phyloP scores from a whole-genome alignment of 2,797 vertebrate species.

The Myotis planiceps region DNA sequence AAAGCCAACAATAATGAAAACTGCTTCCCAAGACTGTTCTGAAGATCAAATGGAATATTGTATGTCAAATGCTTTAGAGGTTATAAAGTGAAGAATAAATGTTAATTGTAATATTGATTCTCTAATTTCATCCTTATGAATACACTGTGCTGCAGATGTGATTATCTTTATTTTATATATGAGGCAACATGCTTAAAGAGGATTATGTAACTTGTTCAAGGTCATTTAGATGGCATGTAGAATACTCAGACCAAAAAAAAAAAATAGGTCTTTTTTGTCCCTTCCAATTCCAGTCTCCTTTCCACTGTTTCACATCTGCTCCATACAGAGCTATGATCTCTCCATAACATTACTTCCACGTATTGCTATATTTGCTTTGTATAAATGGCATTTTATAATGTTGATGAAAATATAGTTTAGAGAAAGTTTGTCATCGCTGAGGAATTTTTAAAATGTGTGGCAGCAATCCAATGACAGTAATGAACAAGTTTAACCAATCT shows the following conservation, averaged over 20 bases:
- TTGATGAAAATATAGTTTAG: constrained; percentile 6
- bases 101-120: constrained; percentile 29
- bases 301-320: not conserved
- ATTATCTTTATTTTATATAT: constrained; percentile 31
- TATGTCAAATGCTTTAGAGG: constrained; percentile 28
- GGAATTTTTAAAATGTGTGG: not conserved
- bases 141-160: not conserved
- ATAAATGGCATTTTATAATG: constrained; percentile 1
- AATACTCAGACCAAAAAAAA: not conserved
- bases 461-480: not conserved
- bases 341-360: not conserved
- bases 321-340: not conserved
- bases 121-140: constrained; percentile 16
- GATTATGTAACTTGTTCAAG: constrained; percentile 47
- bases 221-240: constrained; percentile 13
- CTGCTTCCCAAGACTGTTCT: not conserved
- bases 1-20: not conserved
- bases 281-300: not conserved
- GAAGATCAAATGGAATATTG: not conserved
- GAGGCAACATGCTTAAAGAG: constrained; percentile 42
- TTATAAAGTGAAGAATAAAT: constrained; percentile 28
- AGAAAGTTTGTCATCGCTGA: not conserved
- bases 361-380: not conserved
- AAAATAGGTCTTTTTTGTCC: not conserved
- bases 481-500: constrained; percentile 41